Evolutionary conservation across 1,140 invertebrate species (phyloP).

Genomic region (Caenorhabditis remanei): DNA sequence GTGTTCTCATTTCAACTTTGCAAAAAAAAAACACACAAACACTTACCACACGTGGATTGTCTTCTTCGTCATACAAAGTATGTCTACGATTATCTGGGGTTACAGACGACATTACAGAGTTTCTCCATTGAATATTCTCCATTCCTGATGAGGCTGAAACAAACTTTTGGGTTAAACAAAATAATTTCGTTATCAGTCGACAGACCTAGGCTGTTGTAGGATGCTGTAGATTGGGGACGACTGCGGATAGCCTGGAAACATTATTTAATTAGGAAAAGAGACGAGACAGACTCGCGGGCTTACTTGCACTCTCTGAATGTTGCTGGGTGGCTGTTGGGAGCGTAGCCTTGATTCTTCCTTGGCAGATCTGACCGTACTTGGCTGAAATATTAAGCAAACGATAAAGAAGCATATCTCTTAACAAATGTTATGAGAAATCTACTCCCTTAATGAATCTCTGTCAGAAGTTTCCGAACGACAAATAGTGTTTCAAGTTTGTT

Average conservation of each 20-base stretch:
- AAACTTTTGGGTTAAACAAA: not conserved
- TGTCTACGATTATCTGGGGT: conserved; percentile 41
- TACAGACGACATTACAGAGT: conserved; percentile 26
- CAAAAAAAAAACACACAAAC: not conserved
- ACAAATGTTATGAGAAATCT: too few relatives aligned
- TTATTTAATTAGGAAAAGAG: not conserved
- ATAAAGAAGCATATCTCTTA: too few relatives aligned
- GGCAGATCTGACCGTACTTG: conserved; percentile 45
- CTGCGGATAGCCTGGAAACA: conserved; percentile 15
- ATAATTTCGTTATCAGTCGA: not conserved
- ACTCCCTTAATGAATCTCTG: too few relatives aligned
- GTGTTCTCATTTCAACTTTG: not conserved
- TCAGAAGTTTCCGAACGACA: too few relatives aligned
- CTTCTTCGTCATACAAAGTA: conserved; percentile 56
- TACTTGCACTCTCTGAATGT: conserved; percentile 41
- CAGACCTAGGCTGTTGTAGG: conserved; percentile 14
- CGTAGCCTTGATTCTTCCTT: conserved; percentile 58
- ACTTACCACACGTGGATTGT: conserved; percentile 54
- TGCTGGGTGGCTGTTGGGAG: conserved; percentile 5
- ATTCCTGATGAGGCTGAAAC: conserved; percentile 57
- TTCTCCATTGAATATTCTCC: conserved; percentile 59
- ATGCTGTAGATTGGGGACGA: conserved; percentile 33
- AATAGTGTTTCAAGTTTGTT: too few relatives aligned
- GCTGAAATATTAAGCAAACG: not conserved
- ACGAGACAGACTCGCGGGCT: not conserved